These are phyloP conservation scores for Chroicocephalus ridibundus DNA, from an alignment of 2,113 vertebrate species.

Conservation along the genomic window DNA sequence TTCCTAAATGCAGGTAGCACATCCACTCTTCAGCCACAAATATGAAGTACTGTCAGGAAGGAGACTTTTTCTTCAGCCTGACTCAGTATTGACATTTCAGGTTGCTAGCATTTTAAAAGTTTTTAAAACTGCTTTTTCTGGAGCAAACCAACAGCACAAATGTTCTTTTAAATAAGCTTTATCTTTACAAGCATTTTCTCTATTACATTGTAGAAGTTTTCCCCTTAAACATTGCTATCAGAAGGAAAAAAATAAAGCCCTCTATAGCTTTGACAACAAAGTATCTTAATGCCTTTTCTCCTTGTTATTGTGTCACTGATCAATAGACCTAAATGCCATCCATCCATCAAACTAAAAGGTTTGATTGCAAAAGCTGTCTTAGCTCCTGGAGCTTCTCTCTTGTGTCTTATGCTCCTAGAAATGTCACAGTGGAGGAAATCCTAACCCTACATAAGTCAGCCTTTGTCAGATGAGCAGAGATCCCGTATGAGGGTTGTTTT, in stretches of 20 bases:
- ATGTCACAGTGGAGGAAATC: slow-evolving; percentile 72
- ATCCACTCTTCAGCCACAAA: neutral
- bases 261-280: slow-evolving; percentile 75
- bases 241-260: slow-evolving; percentile 35
- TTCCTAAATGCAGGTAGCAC: neutral
- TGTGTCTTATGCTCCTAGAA: slow-evolving; percentile 60
- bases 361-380: slow-evolving; percentile 63
- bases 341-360: slow-evolving; percentile 67
- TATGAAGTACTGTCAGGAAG: neutral
- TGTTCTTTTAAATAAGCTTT: neutral
- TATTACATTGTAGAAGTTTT: neutral
- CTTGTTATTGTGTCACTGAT: slow-evolving; percentile 78
- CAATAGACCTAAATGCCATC: slow-evolving; percentile 83
- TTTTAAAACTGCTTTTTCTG: neutral
- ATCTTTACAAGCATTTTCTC: neutral
- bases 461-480: slow-evolving; percentile 13
- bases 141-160: neutral
- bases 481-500: neutral
- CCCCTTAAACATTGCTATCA: neutral
- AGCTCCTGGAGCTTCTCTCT: slow-evolving; percentile 63
- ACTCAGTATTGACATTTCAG: neutral
- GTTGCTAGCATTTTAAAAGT: neutral
- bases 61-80: neutral
- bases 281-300: slow-evolving; percentile 75
- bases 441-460: slow-evolving; percentile 61